Conservation (phyloP, 2,113 vertebrate genomes). For the Poecile atricapillus region DNA sequence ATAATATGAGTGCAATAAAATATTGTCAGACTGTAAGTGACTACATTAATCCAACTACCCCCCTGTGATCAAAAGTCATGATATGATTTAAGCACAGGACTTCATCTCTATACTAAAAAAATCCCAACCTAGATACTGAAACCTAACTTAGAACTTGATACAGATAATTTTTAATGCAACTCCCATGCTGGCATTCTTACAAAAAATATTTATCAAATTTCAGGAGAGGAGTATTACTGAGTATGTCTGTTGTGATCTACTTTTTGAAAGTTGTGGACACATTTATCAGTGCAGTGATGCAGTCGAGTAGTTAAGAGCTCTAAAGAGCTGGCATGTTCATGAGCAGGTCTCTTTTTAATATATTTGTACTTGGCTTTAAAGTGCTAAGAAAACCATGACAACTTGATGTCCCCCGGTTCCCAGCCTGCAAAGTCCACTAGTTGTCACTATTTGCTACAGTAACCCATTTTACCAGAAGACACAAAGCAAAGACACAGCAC, state of each 20-base stretch:
- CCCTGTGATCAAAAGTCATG: not conserved
- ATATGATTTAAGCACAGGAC: not conserved
- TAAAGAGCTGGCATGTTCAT: not conserved
- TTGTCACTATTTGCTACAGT: not conserved
- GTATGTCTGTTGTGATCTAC: not conserved
- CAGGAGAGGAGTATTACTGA: not conserved
- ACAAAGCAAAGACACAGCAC: not conserved
- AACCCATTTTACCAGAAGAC: not conserved
- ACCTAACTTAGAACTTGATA: not conserved
- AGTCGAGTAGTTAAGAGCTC: not conserved
- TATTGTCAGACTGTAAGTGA: conserved; percentile 27
- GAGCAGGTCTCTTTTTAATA: not conserved
- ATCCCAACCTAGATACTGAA: not conserved
- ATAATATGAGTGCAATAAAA: conserved; percentile 34
- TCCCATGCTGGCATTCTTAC: not conserved
- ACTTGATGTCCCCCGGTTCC: not conserved
- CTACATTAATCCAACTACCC: not conserved
- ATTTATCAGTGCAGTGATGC: not conserved
- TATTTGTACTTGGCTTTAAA: not conserved
- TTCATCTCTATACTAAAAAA: not conserved
- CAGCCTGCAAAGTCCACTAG: not conserved
- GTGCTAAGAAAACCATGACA: not conserved
- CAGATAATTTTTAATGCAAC: not conserved
- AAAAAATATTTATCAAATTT: not conserved
- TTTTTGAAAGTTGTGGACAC: not conserved